Evolutionary conservation across 2,888 invertebrate species (phyloP), one percentile per base, ranked within the genome.

Genomic region (Pelosia muscerda): DNA sequence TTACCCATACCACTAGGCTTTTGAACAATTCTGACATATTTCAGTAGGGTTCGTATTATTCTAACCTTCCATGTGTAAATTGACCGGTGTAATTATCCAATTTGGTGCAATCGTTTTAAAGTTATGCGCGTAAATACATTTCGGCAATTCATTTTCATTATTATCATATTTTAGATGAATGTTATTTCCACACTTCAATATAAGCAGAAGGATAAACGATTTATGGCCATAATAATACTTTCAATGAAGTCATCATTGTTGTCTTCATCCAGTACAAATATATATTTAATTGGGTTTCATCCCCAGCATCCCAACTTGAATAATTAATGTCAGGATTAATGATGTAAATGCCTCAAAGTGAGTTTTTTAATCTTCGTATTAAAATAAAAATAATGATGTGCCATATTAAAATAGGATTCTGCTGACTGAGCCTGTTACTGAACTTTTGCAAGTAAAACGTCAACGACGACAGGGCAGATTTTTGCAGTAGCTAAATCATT

Each of bases 281-380:
- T 34, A n/a, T 34, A 34, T n/a, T 26, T 34, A 31, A 58, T 19
- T 58, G 58, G 58, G 19, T 49, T n/a, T n/a, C n/a, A n/a, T n/a
- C 49, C n/a, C 49, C n/a, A 49, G 49, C 49, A 49, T 49, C n/a
- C n/a, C n/a, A 49, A 49, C 49, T 49, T 49, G 49, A n/a, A 49
- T 49, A 49, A 49, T 49, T 49, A 49, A 49, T 49, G 49, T 49
- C 49, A 49, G 49, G 49, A n/a, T 49, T n/a, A 49, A 49, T 49
- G 49, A 49, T 8, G 19, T 9, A n/a, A 49, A 49, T 49, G 49
- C 49, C n/a, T 49, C 49, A 49, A 49, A 49, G 49, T 49, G 49
- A 49, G 9, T 49, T n/a, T 49, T 49, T 42, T 49, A n/a, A 49
- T 49, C 49, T 49, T 49, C n/a, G 49, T n/a, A 42, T 49, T 49